phyloP scores from a whole-genome alignment of 64 coral and sea anemone species.

The Actinia tenebrosa region DNA sequence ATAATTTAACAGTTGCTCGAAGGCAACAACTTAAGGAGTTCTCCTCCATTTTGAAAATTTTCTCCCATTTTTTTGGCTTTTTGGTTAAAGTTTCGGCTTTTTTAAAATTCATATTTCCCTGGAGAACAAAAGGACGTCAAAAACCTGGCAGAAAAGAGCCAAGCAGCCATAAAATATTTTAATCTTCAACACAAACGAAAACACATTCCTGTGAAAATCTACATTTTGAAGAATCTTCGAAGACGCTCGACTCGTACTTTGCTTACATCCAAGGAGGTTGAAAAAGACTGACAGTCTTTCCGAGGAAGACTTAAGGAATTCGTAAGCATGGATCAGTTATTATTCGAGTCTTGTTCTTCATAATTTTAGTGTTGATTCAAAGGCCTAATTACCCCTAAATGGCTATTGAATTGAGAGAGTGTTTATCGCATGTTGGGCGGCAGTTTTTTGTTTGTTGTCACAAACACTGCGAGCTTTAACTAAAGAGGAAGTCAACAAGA shows the following conservation, averaged over 20 bases:
- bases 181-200: neutral
- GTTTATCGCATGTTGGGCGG: neutral
- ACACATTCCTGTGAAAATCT: constrained; percentile 5
- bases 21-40: neutral
- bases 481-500: neutral
- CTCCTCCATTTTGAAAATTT: neutral
- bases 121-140: neutral
- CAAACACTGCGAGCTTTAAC: neutral
- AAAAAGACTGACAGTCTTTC: neutral
- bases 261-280: neutral
- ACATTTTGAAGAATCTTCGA: neutral
- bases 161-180: neutral
- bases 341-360: neutral
- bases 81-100: neutral
- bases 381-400: neutral
- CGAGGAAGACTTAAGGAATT: neutral
- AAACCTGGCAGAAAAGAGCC: neutral
- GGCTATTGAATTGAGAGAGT: neutral
- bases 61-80: neutral
- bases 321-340: neutral
- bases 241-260: neutral
- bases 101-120: neutral
- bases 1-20: neutral
- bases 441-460: neutral
- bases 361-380: neutral